These are phyloP conservation scores for Gryon sp. DNA, from an alignment of 1,140 invertebrate genomes.

Conservation along the genomic window DNA sequence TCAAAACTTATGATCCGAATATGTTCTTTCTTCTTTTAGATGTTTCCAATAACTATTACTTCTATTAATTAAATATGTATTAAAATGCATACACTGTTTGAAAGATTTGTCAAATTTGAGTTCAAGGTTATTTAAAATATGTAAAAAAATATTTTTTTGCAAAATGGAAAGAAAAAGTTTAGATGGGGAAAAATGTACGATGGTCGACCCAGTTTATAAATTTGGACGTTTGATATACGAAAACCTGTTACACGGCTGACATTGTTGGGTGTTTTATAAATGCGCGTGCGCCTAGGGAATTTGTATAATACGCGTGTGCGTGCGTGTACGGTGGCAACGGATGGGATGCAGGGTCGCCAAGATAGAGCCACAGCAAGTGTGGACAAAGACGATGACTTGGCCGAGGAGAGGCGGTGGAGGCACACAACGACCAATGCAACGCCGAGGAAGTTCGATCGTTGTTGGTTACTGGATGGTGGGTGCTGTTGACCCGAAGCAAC, in stretches of 20 bases:
- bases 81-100: no score
- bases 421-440: no score
- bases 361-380: neutral
- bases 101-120: neutral
- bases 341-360: slow-evolving; percentile 13
- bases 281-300: slow-evolving; percentile 22
- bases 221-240: neutral
- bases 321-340: neutral
- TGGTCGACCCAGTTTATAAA: slow-evolving; percentile 5
- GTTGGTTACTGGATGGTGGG: no score
- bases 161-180: no score
- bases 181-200: no score
- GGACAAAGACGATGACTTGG: slow-evolving; percentile 9
- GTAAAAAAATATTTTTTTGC: no score
- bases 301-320: neutral
- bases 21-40: no score
- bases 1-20: no score
- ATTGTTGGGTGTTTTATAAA: neutral
- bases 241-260: slow-evolving; percentile 12
- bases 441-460: slow-evolving; percentile 10
- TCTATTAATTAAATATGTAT: no score
- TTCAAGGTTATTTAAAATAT: neutral
- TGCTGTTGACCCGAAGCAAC: slow-evolving; percentile 23
- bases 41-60: no score
- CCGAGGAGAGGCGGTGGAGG: no score